Conservation (phyloP, 2,888 invertebrate genomes). For the Noctua comes region DNA sequence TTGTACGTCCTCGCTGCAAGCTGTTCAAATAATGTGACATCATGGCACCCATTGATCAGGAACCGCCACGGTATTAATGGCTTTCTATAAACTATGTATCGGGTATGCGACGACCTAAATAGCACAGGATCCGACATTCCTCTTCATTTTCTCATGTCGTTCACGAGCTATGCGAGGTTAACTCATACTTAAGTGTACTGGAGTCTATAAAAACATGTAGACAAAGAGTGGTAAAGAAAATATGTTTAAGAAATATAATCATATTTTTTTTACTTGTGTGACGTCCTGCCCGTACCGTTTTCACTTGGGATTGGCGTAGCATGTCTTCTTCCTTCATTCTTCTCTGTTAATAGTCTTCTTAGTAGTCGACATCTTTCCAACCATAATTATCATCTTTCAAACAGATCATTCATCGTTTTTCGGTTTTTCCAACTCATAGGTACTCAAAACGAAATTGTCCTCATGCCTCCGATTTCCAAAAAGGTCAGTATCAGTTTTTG, state of each 20-base stretch:
- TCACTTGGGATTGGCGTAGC: not conserved
- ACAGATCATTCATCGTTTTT: not conserved
- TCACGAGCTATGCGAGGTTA: not conserved
- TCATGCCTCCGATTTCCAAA: not conserved
- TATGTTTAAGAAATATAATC: not conserved
- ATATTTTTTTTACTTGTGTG: not conserved
- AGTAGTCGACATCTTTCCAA: not conserved
- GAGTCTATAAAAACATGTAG: no score
- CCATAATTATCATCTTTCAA: not conserved
- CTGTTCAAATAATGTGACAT: conserved; percentile 77
- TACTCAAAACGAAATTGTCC: not conserved
- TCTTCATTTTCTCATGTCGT: not conserved
- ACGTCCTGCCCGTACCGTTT: not conserved
- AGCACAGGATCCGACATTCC: conserved; percentile 17
- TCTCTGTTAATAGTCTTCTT: not conserved
- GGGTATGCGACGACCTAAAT: conserved; percentile 22
- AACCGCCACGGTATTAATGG: conserved; percentile 35
- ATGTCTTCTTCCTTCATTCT: not conserved
- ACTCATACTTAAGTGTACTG: not conserved
- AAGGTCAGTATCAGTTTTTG: not conserved
- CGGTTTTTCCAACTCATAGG: not conserved
- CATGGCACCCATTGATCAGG: conserved; percentile 51
- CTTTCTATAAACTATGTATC: conserved; percentile 26
- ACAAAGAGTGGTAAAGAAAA: not conserved
- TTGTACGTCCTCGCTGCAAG: conserved; percentile 68